Conservation (phyloP, 1,140 invertebrate genomes). For the Cyrtorhinus lividipennis region DNA sequence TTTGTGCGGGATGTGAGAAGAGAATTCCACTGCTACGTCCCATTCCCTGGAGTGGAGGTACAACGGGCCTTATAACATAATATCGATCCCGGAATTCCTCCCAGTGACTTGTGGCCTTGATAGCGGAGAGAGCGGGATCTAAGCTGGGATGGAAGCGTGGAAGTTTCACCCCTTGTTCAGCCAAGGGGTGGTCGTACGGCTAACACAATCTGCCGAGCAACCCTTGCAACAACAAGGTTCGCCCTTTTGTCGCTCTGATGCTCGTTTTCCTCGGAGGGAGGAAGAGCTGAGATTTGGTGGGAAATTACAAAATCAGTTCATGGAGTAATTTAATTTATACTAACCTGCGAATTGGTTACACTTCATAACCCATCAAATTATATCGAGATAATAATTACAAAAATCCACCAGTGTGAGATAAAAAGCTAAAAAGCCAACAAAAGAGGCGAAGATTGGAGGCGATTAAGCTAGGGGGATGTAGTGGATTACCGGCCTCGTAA, state of each 20-base stretch:
- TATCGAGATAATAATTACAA: too few species aligned
- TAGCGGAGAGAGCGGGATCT: background rate
- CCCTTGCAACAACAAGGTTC: background rate
- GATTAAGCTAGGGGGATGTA: background rate
- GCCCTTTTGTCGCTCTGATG: background rate
- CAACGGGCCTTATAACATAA: background rate
- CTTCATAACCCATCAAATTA: too few species aligned
- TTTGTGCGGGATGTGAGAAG: too few species aligned
- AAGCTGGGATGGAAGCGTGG: too few species aligned
- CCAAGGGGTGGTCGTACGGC: background rate
- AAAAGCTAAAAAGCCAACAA: too few species aligned
- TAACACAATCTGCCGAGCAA: background rate
- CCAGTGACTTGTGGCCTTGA: background rate
- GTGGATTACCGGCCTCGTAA: background rate
- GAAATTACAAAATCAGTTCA: background rate
- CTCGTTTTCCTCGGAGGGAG: background rate
- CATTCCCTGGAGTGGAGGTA: background rate
- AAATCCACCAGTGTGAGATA: too few species aligned
- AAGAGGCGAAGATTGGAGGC: background rate
- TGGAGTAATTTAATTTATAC: too few species aligned
- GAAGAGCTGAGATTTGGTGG: background rate
- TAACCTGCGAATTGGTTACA: too few species aligned
- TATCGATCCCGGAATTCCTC: background rate
- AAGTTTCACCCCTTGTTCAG: background rate
- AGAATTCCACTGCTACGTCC: background rate